These are phyloP conservation scores for Andrena marginata DNA, from an alignment of 2,888 invertebrate species.

Conservation along the genomic window DNA sequence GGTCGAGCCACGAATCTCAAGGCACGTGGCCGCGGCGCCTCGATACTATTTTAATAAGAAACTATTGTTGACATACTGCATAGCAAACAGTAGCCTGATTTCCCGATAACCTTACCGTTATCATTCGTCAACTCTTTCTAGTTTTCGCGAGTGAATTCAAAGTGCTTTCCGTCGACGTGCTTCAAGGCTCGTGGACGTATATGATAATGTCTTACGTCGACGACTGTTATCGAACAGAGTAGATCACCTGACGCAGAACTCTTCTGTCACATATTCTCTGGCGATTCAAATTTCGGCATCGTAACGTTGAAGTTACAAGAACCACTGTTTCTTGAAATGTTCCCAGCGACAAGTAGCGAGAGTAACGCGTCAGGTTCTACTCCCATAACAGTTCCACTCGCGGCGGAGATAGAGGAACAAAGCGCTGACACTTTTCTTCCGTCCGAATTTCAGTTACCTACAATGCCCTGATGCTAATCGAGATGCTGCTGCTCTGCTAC, in stretches of 20 bases:
- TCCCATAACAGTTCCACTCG: constrained; percentile 37
- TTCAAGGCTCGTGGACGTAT: background rate
- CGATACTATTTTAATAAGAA: constrained; percentile 2
- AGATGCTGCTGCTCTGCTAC: constrained; percentile 89
- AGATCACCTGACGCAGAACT: no score
- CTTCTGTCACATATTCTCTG: no score
- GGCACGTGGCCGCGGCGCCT: background rate
- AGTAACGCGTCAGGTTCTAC: background rate
- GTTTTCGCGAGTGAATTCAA: background rate
- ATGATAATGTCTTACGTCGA: background rate
- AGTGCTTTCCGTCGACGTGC: background rate
- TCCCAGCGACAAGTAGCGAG: background rate
- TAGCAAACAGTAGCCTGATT: background rate
- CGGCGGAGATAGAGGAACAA: constrained; percentile 31
- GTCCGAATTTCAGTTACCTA: constrained; percentile 88
- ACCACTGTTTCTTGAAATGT: background rate
- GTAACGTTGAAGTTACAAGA: no score
- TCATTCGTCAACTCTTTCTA: no score
- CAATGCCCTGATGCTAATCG: constrained; percentile 88
- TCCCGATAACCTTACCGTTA: background rate
- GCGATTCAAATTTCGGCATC: no score
- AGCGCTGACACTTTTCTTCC: constrained; percentile 36
- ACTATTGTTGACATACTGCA: background rate
- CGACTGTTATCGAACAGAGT: no score
- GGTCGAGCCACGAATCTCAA: no score